Conservation (phyloP, 2,888 invertebrate species). For the Apotomis betuletana region DNA sequence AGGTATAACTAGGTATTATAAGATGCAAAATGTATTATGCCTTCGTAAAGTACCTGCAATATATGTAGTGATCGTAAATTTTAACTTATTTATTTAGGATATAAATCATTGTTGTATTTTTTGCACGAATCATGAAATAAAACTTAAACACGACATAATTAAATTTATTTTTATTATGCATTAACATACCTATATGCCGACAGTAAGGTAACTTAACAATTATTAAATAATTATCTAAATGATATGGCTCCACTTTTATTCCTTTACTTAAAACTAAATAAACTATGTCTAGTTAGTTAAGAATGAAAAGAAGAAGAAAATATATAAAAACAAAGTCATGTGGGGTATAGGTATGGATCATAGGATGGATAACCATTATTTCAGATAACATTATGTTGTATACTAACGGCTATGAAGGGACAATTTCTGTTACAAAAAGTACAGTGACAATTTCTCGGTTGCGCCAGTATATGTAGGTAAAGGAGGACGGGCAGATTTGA, state of each 20-base stretch:
- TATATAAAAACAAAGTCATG: not conserved
- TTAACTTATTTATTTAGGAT: constrained; percentile 46
- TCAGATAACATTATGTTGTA: too few relatives aligned
- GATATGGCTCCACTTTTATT: constrained; percentile 75
- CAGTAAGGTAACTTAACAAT: constrained; percentile 75
- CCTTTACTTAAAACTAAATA: constrained; percentile 40
- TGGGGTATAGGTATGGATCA: too few relatives aligned
- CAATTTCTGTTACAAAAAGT: too few relatives aligned
- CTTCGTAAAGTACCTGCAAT: constrained; percentile 43
- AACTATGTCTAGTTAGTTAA: constrained; percentile 16
- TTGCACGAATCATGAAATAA: constrained; percentile 58
- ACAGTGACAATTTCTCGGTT: too few relatives aligned
- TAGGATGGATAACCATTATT: too few relatives aligned
- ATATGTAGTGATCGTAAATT: constrained; percentile 47
- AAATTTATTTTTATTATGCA: constrained; percentile 56
- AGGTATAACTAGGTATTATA: not conserved
- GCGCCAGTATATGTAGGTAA: too few relatives aligned
- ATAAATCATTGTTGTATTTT: constrained; percentile 49
- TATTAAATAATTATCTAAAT: constrained; percentile 65
- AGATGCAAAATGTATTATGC: constrained; percentile 15
- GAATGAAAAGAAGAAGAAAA: not conserved
- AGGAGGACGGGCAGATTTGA: too few relatives aligned
- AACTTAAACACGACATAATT: constrained; percentile 54
- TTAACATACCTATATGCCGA: constrained; percentile 43
- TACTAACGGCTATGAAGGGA: too few relatives aligned